Evolutionary conservation across 2,797 vertebrate species (phyloP).

Genomic region (Eulemur coronatus): DNA sequence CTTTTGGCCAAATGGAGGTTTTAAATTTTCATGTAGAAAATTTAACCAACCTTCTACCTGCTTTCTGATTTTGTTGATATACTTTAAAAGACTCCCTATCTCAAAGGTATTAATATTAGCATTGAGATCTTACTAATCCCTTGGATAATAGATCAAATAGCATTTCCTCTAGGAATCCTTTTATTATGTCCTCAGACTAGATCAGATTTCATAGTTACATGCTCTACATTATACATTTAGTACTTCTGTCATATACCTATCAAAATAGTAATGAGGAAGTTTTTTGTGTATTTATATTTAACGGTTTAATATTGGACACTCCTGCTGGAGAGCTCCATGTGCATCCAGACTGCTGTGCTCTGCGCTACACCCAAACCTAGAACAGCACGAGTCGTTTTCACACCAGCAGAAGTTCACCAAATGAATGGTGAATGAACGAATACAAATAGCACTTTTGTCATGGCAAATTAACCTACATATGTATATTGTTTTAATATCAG

Average conservation of each 20-base stretch:
- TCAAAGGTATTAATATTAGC: background rate
- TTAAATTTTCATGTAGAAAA: background rate
- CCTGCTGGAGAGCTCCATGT: background rate
- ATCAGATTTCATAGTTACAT: background rate
- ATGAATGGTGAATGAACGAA: background rate
- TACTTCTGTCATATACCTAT: background rate
- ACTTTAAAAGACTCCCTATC: background rate
- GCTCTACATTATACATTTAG: background rate
- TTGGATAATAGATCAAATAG: slow-evolving; percentile 37
- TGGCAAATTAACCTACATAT: background rate
- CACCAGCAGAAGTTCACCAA: background rate
- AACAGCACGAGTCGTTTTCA: too few relatives aligned
- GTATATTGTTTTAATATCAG: background rate
- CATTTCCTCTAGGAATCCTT: slow-evolving; percentile 32
- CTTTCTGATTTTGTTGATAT: background rate
- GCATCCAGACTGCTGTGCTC: background rate
- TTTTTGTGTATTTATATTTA: background rate
- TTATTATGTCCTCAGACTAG: background rate
- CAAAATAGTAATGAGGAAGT: background rate
- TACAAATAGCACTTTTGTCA: background rate
- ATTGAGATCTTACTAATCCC: slow-evolving; percentile 39
- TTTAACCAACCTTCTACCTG: background rate
- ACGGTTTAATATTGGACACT: background rate
- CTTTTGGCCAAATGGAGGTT: background rate
- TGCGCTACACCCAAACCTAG: background rate